These are phyloP conservation scores for Cynocephalus volans DNA, from an alignment of 2,113 vertebrate species.

Conservation along the genomic window DNA sequence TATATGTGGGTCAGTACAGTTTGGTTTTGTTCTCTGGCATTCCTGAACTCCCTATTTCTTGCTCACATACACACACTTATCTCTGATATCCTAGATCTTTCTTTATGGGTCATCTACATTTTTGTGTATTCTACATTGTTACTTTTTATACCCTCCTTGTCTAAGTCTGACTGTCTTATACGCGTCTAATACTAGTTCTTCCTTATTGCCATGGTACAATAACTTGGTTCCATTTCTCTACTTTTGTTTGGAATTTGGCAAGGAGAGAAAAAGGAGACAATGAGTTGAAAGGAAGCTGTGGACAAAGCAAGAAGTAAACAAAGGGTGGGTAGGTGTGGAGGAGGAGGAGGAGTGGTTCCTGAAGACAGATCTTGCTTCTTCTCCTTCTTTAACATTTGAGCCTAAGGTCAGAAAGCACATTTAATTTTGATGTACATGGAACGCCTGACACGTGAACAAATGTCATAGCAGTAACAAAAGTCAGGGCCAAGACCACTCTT, in stretches of 20 bases:
- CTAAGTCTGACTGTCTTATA: background rate
- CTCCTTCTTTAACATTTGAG: background rate
- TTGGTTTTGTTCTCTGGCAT: background rate
- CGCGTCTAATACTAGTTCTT: background rate
- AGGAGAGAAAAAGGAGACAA: background rate
- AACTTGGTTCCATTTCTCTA: background rate
- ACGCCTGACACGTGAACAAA: background rate
- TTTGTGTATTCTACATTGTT: background rate
- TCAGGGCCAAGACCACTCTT: background rate
- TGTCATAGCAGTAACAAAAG: too few species aligned
- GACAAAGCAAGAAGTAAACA: background rate
- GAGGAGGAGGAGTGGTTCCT: background rate
- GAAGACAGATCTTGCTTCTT: background rate
- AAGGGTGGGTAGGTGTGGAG: background rate
- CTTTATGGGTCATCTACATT: background rate
- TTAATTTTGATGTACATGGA: background rate
- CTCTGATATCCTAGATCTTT: background rate
- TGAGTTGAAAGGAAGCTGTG: background rate
- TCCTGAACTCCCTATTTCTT: background rate
- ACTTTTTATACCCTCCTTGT: background rate
- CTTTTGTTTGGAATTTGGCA: background rate
- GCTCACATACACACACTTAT: background rate
- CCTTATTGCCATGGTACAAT: background rate
- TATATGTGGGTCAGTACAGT: background rate
- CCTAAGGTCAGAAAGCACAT: background rate